Evolutionary conservation across 2,113 vertebrate genomes (phyloP).

Genomic region (Galbula dea): DNA sequence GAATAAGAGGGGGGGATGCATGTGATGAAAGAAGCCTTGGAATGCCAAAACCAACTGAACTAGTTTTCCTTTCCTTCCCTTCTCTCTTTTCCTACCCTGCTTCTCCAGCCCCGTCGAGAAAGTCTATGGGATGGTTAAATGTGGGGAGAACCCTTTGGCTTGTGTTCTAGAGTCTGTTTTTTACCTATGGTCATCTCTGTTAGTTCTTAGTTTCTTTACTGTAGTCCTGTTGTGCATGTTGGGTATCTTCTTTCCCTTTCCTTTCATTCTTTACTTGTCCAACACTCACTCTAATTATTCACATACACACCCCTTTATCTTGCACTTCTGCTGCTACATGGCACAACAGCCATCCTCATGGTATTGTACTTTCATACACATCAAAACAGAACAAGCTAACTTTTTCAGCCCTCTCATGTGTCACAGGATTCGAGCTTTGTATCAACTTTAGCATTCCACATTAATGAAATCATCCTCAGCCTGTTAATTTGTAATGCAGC

Average conservation of each 20-base stretch:
- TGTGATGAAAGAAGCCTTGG: slow-evolving; percentile 56
- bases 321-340: not conserved
- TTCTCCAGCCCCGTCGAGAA: slow-evolving; percentile 17
- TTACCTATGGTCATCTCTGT: not conserved
- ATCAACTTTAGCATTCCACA: not conserved
- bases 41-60: slow-evolving; percentile 24
- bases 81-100: not conserved
- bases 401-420: not conserved
- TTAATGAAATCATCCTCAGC: slow-evolving; percentile 22
- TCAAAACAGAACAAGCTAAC: not conserved
- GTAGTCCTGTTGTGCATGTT: slow-evolving; percentile 56
- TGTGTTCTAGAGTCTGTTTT: not conserved
- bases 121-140: not conserved
- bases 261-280: not conserved
- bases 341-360: slow-evolving; percentile 24
- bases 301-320: not conserved
- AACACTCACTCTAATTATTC: slow-evolving; percentile 30
- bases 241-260: not conserved
- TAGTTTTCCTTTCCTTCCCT: not conserved
- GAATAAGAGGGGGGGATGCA: slow-evolving; percentile 53
- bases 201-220: not conserved
- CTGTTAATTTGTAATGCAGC: slow-evolving; percentile 28
- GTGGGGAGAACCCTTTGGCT: slow-evolving; percentile 16
- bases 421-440: not conserved
- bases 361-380: not conserved